phyloP scores from a whole-genome alignment of 92 coral and sea anemone species.

The Epizoanthus fatuus region DNA sequence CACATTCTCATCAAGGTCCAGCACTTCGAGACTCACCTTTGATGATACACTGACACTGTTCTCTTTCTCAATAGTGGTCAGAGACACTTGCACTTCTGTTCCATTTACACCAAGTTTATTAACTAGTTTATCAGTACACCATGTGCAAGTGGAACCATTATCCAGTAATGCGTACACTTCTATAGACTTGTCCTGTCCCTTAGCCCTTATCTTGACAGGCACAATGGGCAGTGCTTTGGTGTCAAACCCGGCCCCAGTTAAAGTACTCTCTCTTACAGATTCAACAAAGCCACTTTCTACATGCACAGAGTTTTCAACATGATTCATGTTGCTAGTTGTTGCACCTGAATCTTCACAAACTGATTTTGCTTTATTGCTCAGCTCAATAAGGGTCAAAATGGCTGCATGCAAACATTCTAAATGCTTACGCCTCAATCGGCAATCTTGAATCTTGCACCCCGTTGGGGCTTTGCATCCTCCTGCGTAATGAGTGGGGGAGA shows the following conservation, averaged over 20 bases:
- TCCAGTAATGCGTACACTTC: conserved; percentile 62
- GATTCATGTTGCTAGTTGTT: background rate
- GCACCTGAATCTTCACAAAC: conserved; percentile 33
- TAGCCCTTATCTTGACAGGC: conserved; percentile 70
- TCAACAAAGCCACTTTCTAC: conserved; percentile 33
- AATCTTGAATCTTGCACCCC: conserved; percentile 38
- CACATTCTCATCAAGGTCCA: conserved; percentile 61
- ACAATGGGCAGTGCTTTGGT: conserved; percentile 63
- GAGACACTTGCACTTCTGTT: conserved; percentile 47
- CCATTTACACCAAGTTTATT: conserved; percentile 57
- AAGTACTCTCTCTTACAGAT: conserved; percentile 11
- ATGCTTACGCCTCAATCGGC: conserved; percentile 60
- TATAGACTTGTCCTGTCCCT: conserved; percentile 45
- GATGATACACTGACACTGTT: conserved; percentile 42
- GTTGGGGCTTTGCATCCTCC: conserved; percentile 54
- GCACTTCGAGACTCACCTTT: conserved; percentile 61
- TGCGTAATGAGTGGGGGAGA: conserved; percentile 58
- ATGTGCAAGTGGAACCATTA: conserved; percentile 70
- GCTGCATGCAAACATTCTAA: conserved; percentile 57
- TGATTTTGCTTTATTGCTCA: conserved; percentile 12
- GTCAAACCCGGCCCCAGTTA: conserved; percentile 36
- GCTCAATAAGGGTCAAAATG: conserved; percentile 20
- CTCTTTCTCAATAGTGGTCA: conserved; percentile 64
- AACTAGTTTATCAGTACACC: conserved; percentile 57
- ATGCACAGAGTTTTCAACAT: conserved; percentile 36